A percentile compares a stretch with the other conserved stretches of the same genome.
Conservation (phyloP, 64 coral and sea anemone genomes). For the Actinia equina region DNA sequence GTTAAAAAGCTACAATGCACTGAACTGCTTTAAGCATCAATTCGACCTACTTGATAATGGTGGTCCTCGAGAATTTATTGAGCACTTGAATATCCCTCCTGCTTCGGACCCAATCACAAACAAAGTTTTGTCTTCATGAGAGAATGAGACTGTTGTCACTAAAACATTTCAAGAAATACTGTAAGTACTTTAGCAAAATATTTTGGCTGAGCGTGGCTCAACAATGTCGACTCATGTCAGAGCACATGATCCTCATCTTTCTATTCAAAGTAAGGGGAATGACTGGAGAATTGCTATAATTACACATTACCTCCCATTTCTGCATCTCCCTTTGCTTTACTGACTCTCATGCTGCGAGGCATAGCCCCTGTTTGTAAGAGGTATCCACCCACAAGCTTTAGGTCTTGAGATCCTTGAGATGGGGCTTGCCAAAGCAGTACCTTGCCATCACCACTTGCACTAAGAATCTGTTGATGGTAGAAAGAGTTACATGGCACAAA, state of each 20-base stretch:
- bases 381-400: conserved; percentile 79
- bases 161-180: neutral
- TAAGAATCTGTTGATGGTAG: conserved; percentile 61
- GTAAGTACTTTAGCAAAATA: neutral
- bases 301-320: conserved; percentile 77
- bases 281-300: neutral
- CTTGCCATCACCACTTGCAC: conserved; percentile 89
- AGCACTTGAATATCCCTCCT: conserved; percentile 93
- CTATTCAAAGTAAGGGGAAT: no score
- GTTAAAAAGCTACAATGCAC: no score
- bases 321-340: conserved; percentile 74
- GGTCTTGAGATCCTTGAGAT: conserved; percentile 45
- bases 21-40: neutral
- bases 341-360: conserved; percentile 81
- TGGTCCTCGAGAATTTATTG: conserved; percentile 64
- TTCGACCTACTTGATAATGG: neutral
- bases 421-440: conserved; percentile 80
- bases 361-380: conserved; percentile 85
- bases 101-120: conserved; percentile 91
- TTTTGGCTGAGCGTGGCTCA: no score
- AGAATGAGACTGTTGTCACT: conserved; percentile 87
- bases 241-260: no score
- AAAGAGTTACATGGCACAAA: neutral
- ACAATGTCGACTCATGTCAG: no score
- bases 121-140: conserved; percentile 89